Evolutionary conservation across 2,113 vertebrate genomes (phyloP).

Genomic region (Ranitomeya variabilis): DNA sequence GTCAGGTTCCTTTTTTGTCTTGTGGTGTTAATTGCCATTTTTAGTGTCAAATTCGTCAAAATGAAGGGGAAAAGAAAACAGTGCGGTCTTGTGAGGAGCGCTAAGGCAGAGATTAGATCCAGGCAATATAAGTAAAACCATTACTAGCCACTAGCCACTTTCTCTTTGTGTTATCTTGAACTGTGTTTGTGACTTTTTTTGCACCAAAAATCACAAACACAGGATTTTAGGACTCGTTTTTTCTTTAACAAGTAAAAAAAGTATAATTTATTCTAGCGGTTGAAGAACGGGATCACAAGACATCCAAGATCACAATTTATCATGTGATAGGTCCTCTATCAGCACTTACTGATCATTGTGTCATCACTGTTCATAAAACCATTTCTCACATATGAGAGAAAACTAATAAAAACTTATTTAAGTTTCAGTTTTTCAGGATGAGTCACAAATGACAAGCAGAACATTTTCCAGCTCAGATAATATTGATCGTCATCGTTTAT

Average conservation of each 20-base stretch:
- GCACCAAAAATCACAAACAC: too few species aligned
- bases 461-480: neutral
- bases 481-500: neutral
- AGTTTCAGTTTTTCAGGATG: neutral
- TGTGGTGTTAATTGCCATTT: too few species aligned
- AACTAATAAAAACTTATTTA: neutral
- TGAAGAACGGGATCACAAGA: slow-evolving; percentile 40
- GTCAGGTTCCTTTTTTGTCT: too few species aligned
- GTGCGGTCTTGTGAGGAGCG: too few species aligned
- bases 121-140: too few species aligned
- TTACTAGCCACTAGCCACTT: too few species aligned
- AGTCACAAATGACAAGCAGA: neutral
- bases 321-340: slow-evolving; percentile 30
- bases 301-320: slow-evolving; percentile 27
- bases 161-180: too few species aligned
- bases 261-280: slow-evolving; percentile 52
- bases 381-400: slow-evolving; percentile 2
- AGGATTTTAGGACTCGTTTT: slow-evolving; percentile 45
- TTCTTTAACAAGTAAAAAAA: slow-evolving; percentile 56
- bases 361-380: neutral
- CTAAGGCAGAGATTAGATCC: too few species aligned
- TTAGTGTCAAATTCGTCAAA: too few species aligned
- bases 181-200: too few species aligned
- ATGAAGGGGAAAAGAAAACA: too few species aligned
- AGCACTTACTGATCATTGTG: neutral